Evolutionary conservation across 1,140 invertebrate species (phyloP).

Genomic region (Habropoda laboriosa): DNA sequence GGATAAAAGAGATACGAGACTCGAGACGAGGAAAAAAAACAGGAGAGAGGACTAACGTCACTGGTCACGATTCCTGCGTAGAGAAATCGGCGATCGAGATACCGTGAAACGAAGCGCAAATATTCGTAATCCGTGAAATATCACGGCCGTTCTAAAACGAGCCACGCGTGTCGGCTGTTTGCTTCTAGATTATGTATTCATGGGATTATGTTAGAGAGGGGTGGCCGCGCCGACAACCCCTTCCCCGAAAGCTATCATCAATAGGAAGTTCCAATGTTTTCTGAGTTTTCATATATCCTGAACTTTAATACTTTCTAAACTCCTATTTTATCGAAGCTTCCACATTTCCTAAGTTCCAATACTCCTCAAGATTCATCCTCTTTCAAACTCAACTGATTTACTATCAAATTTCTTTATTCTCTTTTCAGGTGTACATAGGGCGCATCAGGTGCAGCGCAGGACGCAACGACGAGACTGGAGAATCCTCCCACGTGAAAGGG

Average conservation of each 20-base stretch:
- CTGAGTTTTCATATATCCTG: too few relatives aligned
- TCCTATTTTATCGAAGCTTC: too few relatives aligned
- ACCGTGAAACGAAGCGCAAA: conserved; percentile 75
- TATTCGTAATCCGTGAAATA: conserved; percentile 80
- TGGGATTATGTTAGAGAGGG: conserved; percentile 74
- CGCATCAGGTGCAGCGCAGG: conserved; percentile 53
- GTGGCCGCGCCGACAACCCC: conserved; percentile 68
- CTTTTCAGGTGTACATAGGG: background rate
- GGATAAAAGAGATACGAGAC: background rate
- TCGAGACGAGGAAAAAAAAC: background rate
- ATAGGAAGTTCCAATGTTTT: background rate
- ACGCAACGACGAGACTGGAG: background rate
- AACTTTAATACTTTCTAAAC: too few relatives aligned
- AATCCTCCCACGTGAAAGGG: conserved; percentile 52
- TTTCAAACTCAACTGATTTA: too few relatives aligned
- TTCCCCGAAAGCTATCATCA: conserved; percentile 42
- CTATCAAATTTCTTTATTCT: background rate
- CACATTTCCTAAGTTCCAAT: too few relatives aligned
- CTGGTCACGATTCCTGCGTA: conserved; percentile 8
- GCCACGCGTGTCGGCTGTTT: conserved; percentile 78
- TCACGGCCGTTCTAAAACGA: conserved; percentile 76
- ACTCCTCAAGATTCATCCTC: too few relatives aligned
- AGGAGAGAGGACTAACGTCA: background rate
- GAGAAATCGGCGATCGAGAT: conserved; percentile 43
- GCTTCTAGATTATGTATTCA: conserved; percentile 80